Evolutionary conservation across 30 jellyfish, hydroid and myxozoan genomes (phyloP), one percentile per base, ranked within the genome.

Genomic region (Turritopsis dohrnii): DNA sequence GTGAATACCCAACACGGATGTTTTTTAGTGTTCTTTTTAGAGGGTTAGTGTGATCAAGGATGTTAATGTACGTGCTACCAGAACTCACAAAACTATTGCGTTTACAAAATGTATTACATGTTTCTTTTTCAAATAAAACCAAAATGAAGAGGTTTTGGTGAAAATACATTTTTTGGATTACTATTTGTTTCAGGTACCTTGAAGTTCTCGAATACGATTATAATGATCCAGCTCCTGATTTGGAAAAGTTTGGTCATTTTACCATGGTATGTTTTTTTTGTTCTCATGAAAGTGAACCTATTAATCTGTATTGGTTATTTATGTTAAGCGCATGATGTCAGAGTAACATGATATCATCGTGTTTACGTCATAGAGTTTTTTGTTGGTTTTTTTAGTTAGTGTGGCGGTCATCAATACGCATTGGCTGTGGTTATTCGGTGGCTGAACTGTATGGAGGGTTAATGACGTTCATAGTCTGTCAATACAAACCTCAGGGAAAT

Each of bases 401-500:
- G 65, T 80, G 87, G 87, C 52, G 77, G 0, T 16, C 87, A 16
- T 31, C 87, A 65, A 27, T 5, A 52, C 81, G 87, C 24, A 84
- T 80, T 19, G 87, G 87, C 21, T 80, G 87, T 71, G 87, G 82
- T 65, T 29, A 29, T 52, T 28, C 77, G 8, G 52, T 54, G 41
- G n/a, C 52, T 19, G 87, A 80, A 65, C 53, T 53, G 53, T 80
- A 80, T 80, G 87, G 87, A 1, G 87, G 87, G 18, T n/a, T 80
- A 21, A 53, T 80, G 82, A 80, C 87, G 52, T 80, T 22, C 20
- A 80, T 80, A 16, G 87, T 80, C 4, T 80, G 87, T 80, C 76
- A 65, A 3, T 80, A 80, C 65, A 21, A 18, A 1, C 87, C 87
- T 22, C 52, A 53, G 52, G 87, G 87, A 53, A 80, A 80, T 65